A percentile compares a stretch with the other conserved stretches of the same genome.
Conservation (phyloP, 2,888 invertebrate species). For the Drosophila kuntzei region DNA sequence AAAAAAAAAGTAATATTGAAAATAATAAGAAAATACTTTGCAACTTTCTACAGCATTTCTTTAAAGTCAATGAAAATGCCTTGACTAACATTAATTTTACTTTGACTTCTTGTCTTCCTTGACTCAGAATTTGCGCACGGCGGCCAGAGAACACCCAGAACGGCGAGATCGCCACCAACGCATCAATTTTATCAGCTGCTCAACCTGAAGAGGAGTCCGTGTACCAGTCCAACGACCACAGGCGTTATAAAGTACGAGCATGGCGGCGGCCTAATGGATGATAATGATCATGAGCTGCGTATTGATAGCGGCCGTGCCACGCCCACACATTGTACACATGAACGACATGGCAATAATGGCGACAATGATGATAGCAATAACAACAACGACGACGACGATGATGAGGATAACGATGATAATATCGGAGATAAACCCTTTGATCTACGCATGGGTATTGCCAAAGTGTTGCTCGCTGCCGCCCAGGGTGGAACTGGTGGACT, state of each 20-base stretch:
- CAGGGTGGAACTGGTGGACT: conserved; percentile 37
- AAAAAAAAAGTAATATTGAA: conserved; percentile 1
- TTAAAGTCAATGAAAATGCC: not conserved
- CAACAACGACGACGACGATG: conserved; percentile 58
- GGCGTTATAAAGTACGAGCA: conserved; percentile 82
- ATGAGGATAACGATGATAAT: conserved; percentile 55
- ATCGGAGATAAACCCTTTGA: conserved; percentile 82
- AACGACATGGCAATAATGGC: conserved; percentile 58
- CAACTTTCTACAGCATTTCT: conserved; percentile 25
- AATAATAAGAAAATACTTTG: conserved; percentile 1
- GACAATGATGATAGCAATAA: conserved; percentile 55
- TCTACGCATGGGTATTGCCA: conserved; percentile 83
- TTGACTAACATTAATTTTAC: conserved; percentile 29
- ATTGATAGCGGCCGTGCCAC: conserved; percentile 70
- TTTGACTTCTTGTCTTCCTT: conserved; percentile 27
- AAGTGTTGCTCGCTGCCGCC: conserved; percentile 71
- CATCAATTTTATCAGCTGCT: conserved; percentile 68
- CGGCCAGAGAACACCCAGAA: conserved; percentile 31
- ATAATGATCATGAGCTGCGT: conserved; percentile 66
- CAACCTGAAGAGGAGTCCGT: conserved; percentile 81
- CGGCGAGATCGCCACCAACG: conserved; percentile 27
- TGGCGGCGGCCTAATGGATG: conserved; percentile 59
- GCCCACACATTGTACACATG: conserved; percentile 50
- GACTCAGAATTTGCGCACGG: conserved; percentile 44
- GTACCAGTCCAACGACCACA: conserved; percentile 77